Evolutionary conservation across 2,113 vertebrate genomes (phyloP), one percentile per base, ranked within the genome.

Genomic region (Mobula birostris): DNA sequence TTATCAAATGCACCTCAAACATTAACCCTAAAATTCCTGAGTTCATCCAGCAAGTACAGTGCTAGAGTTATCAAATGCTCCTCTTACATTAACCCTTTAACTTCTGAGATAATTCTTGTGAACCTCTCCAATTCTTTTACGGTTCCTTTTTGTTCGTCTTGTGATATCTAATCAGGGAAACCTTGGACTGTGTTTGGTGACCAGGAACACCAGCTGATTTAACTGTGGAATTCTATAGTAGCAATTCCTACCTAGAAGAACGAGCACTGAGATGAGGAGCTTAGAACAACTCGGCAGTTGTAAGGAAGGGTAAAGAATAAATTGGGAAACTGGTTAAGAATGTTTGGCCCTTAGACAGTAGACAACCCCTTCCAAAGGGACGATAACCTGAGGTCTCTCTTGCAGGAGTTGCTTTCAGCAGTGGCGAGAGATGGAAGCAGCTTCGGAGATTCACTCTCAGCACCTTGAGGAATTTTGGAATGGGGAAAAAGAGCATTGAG

Each of bases 401-500:
- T 66, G 61, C 32, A 93, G 90, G 90, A 40, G 9, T 93, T 93
- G 90, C 2, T 36, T 72, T 93, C 17, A 74, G 96, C 94, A 96
- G 94, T 77, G 95, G 96, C 0, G 94, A 96, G 12, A 88, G 0
- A 0, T 97, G 97, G 96, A 91, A 96, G 58, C 94, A 96, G 56
- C 94, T 94, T 0, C 92, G 95, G 0, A 90, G 94, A 17, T 97
- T 97, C 94, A 88, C 96, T 94, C 95, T 97, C 87, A 95, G 0
- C 15, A 88, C 95, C 82, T 94, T 97, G 91, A 79, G 95, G 56
- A 95, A 96, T 58, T 96, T 96, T 95, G 96, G 97, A 21, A 96
- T 97, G 96, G 96, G 96, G 24, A 96, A 97, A 90, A 96, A 94
- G 94, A 96, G 94, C n/a, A 95, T 95, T 66, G 96, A 97, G 95